Conservation (phyloP, 2,888 invertebrate species). For the Lasioglossum morio region DNA sequence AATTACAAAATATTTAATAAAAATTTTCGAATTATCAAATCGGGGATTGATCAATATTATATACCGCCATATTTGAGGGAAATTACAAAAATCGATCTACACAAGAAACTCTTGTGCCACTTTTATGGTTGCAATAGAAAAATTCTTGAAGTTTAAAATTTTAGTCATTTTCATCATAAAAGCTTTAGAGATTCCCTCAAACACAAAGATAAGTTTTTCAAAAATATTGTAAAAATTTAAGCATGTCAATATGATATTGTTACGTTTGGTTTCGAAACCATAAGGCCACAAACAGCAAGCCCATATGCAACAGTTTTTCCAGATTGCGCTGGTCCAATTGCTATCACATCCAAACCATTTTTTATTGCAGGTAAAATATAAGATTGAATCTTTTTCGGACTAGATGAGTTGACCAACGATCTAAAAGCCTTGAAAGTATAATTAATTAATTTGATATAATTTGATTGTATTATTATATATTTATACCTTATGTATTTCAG, state of each 20-base stretch:
- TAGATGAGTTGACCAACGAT: conserved; percentile 28
- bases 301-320: conserved; percentile 91
- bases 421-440: conserved; percentile 59
- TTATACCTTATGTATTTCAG: conserved; percentile 70
- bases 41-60: not conserved
- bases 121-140: not conserved
- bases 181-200: not conserved
- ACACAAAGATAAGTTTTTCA: not conserved
- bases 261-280: conserved; percentile 77
- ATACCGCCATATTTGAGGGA: not conserved
- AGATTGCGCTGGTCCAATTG: conserved; percentile 87
- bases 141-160: not conserved
- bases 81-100: not conserved
- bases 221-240: not conserved
- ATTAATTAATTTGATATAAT: not conserved
- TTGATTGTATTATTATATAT: conserved; percentile 9
- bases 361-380: conserved; percentile 90
- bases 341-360: conserved; percentile 88
- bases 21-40: not conserved
- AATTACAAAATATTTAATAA: not conserved
- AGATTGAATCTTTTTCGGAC: conserved; percentile 86
- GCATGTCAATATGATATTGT: conserved; percentile 14
- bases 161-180: not conserved
- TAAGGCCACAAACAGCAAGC: conserved; percentile 88
- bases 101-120: not conserved